Evolutionary conservation across 1,140 invertebrate genomes (phyloP).

Genomic region (Zaprionus camerounensis): DNA sequence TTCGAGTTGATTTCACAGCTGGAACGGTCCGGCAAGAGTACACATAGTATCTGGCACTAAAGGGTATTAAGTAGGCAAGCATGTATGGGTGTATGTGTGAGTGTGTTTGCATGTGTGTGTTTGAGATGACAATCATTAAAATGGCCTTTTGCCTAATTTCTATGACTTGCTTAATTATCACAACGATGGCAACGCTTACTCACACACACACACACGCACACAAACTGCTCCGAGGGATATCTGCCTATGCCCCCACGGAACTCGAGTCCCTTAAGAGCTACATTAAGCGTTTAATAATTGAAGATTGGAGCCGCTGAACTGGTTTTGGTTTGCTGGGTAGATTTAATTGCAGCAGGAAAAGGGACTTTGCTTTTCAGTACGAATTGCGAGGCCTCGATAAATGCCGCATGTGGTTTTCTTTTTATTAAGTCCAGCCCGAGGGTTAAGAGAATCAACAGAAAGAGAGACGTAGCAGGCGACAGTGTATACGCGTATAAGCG

Average conservation of each 20-base stretch:
- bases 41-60: conserved; percentile 55
- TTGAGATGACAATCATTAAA: conserved; percentile 78
- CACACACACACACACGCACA: conserved; percentile 6
- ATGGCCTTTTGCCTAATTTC: conserved; percentile 81
- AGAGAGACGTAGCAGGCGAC: background rate
- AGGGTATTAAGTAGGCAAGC: conserved; percentile 54
- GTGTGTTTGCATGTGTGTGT: conserved; percentile 5
- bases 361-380: conserved; percentile 47
- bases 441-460: background rate
- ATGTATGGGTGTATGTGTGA: conserved; percentile 36
- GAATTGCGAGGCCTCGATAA: conserved; percentile 35
- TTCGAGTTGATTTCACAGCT: background rate
- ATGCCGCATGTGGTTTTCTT: conserved; percentile 23
- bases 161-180: conserved; percentile 82
- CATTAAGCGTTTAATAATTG: conserved; percentile 81
- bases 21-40: background rate
- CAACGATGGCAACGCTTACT: conserved; percentile 43
- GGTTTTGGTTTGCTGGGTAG: conserved; percentile 55
- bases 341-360: conserved; percentile 71
- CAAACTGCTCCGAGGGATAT: background rate
- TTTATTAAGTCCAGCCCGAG: conserved; percentile 23
- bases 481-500: conserved; percentile 3
- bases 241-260: conserved; percentile 4
- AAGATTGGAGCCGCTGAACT: conserved; percentile 63
- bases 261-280: conserved; percentile 44